Evolutionary conservation across 2,888 invertebrate species (phyloP), one percentile per base, ranked within the genome.

Genomic region (Hyalella azteca): DNA sequence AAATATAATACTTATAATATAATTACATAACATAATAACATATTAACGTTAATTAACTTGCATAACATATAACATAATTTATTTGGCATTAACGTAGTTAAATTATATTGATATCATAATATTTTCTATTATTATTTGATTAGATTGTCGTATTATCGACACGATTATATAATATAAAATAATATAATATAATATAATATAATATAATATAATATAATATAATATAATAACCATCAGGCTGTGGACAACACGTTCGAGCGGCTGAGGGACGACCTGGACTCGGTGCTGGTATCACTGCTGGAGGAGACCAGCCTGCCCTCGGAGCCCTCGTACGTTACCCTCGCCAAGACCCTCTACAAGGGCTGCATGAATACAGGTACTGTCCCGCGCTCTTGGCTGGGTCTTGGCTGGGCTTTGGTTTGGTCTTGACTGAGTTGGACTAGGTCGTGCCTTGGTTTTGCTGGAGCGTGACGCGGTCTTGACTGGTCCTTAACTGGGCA

Each of bases 351-450:
- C 26, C 89, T 96, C 83, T 97, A 95, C 89, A 91, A 91, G 86
- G 92, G 95, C 78, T 97, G 96, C 88, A 94, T 96, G 92, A 95
- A 96, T 87, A 92, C 93, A 88, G 92, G 94, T n/a, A n/a, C n/a
- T n/a, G 45, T 45, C 45, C 45, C 45, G 45, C 11, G 45, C 9
- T 45, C 9, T 9, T 45, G 45, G 45, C 45, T n/a, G n/a, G n/a
- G n/a, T n/a, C 45, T 45, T 9, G 45, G 15, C 45, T 45, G 45
- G 45, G 15, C 45, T 45, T 45, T 45, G 45, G n/a, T n/a, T n/a
- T n/a, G n/a, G n/a, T n/a, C n/a, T n/a, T n/a, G n/a, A n/a, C n/a
- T n/a, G n/a, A n/a, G n/a, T n/a, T n/a, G n/a, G n/a, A n/a, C n/a
- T n/a, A n/a, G n/a, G n/a, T n/a, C n/a, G n/a, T n/a, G n/a, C n/a